Evolutionary conservation across 1,140 invertebrate species (phyloP).

Genomic region (Mercenaria mercenaria): DNA sequence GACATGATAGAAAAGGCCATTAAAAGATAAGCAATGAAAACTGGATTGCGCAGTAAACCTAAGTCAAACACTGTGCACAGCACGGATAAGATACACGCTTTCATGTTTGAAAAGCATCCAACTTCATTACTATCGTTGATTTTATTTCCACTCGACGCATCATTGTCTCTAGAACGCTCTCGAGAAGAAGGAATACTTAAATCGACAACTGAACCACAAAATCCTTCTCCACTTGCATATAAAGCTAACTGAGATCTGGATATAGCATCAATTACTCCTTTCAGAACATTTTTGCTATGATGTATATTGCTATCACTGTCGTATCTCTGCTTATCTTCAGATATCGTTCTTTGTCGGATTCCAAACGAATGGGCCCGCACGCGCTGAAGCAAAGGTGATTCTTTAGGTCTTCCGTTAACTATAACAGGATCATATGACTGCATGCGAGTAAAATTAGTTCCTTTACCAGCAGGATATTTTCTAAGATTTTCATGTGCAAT

Average conservation of each 20-base stretch:
- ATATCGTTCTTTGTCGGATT: not conserved
- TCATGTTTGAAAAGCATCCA: not conserved
- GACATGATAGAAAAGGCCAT: conserved; percentile 54
- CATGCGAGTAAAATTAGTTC: not conserved
- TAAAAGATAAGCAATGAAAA: conserved; percentile 39
- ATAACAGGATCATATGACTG: not conserved
- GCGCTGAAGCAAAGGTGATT: conserved; percentile 9
- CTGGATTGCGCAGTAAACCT: conserved; percentile 9
- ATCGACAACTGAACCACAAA: conserved; percentile 39
- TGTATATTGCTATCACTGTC: not conserved
- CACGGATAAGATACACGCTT: not conserved
- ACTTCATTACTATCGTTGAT: not conserved
- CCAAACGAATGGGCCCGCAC: not conserved
- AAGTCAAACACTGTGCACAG: conserved; percentile 42
- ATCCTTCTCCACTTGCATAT: conserved; percentile 29
- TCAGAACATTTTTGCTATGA: not conserved
- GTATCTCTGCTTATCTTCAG: not conserved
- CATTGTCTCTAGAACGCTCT: not conserved
- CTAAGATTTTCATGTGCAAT: not conserved
- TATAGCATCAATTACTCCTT: conserved; percentile 23
- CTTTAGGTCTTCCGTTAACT: not conserved
- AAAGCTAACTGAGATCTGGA: conserved; percentile 14
- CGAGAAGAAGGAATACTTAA: not conserved
- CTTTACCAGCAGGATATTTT: no score
- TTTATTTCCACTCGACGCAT: no score